These are phyloP conservation scores for Albula glossodonta DNA, from an alignment of 2,113 vertebrate species.

Conservation along the genomic window DNA sequence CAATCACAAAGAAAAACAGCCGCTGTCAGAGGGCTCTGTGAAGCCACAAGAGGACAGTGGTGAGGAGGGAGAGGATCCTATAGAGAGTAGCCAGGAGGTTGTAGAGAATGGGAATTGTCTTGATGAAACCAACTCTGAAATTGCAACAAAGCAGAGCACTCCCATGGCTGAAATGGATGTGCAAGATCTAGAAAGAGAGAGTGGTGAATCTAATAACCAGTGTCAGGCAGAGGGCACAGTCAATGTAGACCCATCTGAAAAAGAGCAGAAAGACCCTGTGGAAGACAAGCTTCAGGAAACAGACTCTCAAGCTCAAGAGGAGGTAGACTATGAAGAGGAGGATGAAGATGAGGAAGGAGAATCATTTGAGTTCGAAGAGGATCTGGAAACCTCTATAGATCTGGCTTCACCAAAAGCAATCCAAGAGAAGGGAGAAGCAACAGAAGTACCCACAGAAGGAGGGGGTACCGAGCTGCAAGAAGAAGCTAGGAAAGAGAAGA, in stretches of 20 bases:
- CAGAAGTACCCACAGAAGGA: not conserved
- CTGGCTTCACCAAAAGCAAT: not conserved
- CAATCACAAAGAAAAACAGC: not conserved
- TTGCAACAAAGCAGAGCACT: not conserved
- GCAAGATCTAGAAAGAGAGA: not conserved
- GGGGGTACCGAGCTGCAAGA: not conserved
- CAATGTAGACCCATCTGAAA: not conserved
- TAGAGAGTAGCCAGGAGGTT: not conserved
- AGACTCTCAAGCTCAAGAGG: not conserved
- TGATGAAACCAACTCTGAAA: not conserved
- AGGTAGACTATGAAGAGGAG: not conserved
- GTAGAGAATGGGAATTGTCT: slow-evolving; percentile 5
- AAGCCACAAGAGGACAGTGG: not conserved
- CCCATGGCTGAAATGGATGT: not conserved
- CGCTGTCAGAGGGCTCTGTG: not conserved
- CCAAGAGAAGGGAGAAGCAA: slow-evolving; percentile 4
- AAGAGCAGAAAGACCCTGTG: not conserved
- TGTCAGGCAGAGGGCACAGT: not conserved
- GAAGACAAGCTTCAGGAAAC: not conserved
- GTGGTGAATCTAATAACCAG: not conserved
- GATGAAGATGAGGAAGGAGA: slow-evolving; percentile 21
- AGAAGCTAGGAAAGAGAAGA: not conserved
- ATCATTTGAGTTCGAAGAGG: slow-evolving; percentile 10
- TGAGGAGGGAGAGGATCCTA: not conserved
- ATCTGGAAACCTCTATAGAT: not conserved